Evolutionary conservation across 92 coral and sea anemone genomes (phyloP).

Genomic region (Phymanthus crucifer): DNA sequence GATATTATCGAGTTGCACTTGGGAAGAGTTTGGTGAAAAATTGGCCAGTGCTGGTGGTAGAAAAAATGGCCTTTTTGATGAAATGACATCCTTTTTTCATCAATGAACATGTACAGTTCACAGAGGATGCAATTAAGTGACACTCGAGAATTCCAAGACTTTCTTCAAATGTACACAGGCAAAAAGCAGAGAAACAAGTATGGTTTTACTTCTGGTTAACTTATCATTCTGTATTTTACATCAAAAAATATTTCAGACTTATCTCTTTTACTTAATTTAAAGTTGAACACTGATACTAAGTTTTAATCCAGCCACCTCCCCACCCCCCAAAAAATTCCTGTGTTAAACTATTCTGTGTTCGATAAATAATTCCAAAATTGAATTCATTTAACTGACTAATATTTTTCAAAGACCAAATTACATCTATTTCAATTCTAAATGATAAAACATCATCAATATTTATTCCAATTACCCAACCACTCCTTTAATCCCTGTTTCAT

Average conservation of each 20-base stretch:
- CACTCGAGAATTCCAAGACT: constrained; percentile 55
- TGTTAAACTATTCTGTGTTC: background rate
- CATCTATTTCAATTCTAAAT: no score
- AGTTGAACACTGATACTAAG: no score
- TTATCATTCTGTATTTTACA: no score
- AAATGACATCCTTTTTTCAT: constrained; percentile 53
- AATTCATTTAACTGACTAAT: no score
- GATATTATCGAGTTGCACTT: constrained; percentile 37
- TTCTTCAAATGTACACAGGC: constrained; percentile 57
- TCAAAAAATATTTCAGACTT: no score
- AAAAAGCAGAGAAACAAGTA: constrained; percentile 57
- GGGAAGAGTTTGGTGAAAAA: constrained; percentile 72
- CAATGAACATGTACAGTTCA: constrained; percentile 61
- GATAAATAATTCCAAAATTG: background rate
- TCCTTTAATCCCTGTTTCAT: background rate
- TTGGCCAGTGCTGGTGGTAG: constrained; percentile 56
- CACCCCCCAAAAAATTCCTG: no score
- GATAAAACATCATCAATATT: background rate
- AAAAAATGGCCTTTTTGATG: constrained; percentile 56
- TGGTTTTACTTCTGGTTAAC: no score
- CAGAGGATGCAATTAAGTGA: constrained; percentile 48
- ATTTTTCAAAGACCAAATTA: no score
- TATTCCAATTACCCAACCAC: background rate
- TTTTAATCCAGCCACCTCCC: no score
- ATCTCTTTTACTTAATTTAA: no score